Base-by-base conservation (phyloP, 2,888 invertebrate species). In the Stenoptilia bipunctidactyla region DNA sequence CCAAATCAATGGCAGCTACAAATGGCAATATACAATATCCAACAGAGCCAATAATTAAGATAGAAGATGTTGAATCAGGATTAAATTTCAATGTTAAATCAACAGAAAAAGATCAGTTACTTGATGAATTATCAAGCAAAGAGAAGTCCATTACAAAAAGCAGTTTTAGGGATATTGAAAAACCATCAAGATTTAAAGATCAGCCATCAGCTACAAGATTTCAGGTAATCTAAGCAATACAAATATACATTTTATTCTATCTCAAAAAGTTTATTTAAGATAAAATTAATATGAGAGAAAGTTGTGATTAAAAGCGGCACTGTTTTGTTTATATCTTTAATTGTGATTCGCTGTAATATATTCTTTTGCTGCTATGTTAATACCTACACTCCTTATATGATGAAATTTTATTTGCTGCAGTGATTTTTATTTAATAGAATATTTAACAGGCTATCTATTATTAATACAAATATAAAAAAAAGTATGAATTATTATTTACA, bases 131-230 rank as follows among this genome's bases (percentile, higher is more conserved):
- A 61, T 1, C 52, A 48, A 1, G 48, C 52, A 1, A 50, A 2
- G 62, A 52, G 41, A 63, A 66, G 1, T 65, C 69, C 0, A 53
- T 73, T 13, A 86, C 88, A 2, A 88, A 88, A 56, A 88, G 88
- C 56, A 88, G 88, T 60, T 88, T 88, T 56, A 82, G 88, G 35
- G 87, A 88, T 58, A 55, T 77, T 3, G 88, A 88, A 52, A 88
- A 87, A 58, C 88, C 88, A 0, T 86, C 88, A 0, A 68, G 88
- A 43, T 88, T 88, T 49, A 87, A 79, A 56, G 88, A 88, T 52
- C 80, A 77, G 30, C 87, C 87, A 2, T 87, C 87, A 14, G 83
- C 87, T 20, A 88, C 88, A 6, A 82, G 88, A 45, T 88, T 88
- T 58, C 87, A 88, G 79, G 88, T 88, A 46, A 58, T 55, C 13